Evolutionary conservation across 2,113 vertebrate species (phyloP).

Genomic region (Naja naja): DNA sequence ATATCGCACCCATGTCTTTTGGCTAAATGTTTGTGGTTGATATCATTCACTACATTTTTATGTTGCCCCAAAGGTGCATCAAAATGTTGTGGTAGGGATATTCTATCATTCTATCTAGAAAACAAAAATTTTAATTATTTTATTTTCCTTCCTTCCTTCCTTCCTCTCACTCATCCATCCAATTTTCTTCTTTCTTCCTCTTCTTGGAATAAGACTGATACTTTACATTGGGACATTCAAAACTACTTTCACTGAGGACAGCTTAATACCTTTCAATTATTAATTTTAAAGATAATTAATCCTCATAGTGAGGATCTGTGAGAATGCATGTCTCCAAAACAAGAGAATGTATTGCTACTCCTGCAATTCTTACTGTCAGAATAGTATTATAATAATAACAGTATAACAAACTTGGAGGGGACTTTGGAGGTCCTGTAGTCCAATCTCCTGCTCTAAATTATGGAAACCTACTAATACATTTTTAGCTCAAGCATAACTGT

Average conservation of each 20-base stretch:
- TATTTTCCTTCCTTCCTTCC: not conserved
- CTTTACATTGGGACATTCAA: not conserved
- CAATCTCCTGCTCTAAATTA: not conserved
- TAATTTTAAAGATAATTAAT: not conserved
- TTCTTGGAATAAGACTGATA: not conserved
- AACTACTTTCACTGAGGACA: not conserved
- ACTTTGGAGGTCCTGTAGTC: not conserved
- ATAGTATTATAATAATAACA: not conserved
- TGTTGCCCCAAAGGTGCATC: not conserved
- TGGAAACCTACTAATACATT: not conserved
- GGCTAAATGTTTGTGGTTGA: slow-evolving; percentile 5
- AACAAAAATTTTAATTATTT: not conserved
- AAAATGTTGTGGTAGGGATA: not conserved
- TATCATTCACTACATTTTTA: not conserved
- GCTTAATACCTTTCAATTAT: not conserved
- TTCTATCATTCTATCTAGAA: not conserved
- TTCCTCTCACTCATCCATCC: not conserved
- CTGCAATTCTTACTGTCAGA: too few relatives aligned
- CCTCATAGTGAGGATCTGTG: not conserved
- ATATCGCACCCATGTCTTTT: not conserved
- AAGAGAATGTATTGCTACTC: not conserved
- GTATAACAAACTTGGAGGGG: not conserved
- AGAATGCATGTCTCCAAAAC: not conserved
- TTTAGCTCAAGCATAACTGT: not conserved
- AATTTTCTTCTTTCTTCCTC: not conserved